Percentiles rank a stretch among this genome's conserved stretches.
Evolutionary conservation across 2,113 vertebrate genomes (phyloP).

Genomic region (Poeciliopsis turrubarensis): DNA sequence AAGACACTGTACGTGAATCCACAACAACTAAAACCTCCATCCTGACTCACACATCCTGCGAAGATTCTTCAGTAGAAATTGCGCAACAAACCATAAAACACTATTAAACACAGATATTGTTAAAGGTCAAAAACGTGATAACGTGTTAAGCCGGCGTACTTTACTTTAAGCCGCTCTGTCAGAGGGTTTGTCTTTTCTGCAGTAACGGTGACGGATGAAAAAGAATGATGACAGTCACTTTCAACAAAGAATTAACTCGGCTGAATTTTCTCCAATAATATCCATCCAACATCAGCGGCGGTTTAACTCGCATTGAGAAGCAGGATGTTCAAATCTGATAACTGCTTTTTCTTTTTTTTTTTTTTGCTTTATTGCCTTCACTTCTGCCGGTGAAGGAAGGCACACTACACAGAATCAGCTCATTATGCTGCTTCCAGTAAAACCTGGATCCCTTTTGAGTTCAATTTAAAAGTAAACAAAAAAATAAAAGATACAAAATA

Average conservation of each 20-base stretch:
- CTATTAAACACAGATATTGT: slow-evolving; percentile 7
- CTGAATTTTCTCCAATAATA: slow-evolving; percentile 3
- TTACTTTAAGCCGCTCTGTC: slow-evolving; percentile 25
- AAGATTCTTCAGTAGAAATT: neutral
- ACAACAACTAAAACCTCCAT: neutral
- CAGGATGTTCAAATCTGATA: slow-evolving; percentile 35
- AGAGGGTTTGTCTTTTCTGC: slow-evolving; percentile 36
- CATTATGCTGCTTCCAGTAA: neutral
- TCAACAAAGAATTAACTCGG: slow-evolving; percentile 47
- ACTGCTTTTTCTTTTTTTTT: slow-evolving; percentile 5
- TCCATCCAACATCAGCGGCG: slow-evolving; percentile 9
- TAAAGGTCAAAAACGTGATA: neutral
- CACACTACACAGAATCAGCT: neutral
- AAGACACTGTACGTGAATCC: neutral
- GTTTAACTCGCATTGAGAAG: slow-evolving; percentile 32
- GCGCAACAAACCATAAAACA: neutral
- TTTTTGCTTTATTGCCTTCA: slow-evolving; percentile 41
- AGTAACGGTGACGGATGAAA: slow-evolving; percentile 29
- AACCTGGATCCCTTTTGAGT: neutral
- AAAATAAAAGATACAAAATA: neutral
- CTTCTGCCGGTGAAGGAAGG: neutral
- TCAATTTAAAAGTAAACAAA: neutral
- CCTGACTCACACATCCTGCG: neutral
- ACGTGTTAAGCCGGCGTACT: neutral
- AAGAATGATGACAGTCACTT: slow-evolving; percentile 59